Conservation (phyloP, 2,888 invertebrate species). For the Sesia apiformis region DNA sequence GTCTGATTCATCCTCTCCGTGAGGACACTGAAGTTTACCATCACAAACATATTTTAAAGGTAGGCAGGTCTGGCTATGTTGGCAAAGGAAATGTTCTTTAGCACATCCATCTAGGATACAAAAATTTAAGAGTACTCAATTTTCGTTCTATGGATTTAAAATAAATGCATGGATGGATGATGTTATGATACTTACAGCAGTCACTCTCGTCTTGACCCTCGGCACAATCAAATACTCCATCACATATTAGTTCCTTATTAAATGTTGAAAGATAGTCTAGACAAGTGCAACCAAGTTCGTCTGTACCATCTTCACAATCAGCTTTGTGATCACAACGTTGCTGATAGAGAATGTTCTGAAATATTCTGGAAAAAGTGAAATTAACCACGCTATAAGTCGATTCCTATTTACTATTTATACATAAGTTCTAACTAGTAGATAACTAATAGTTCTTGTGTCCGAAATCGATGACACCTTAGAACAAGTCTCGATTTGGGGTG, state of each 20-base stretch:
- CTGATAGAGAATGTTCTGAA: conserved; percentile 75
- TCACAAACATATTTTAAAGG: conserved; percentile 77
- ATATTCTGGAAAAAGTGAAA: conserved; percentile 64
- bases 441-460: not conserved
- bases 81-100: conserved; percentile 76
- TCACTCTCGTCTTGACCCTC: conserved; percentile 84
- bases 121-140: not conserved
- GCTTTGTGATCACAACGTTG: conserved; percentile 79
- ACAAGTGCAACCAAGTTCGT: conserved; percentile 83
- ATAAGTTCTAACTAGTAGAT: too few relatives aligned
- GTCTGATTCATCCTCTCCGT: conserved; percentile 84
- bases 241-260: conserved; percentile 78
- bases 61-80: conserved; percentile 78
- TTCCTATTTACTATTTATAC: too few relatives aligned
- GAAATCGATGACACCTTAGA: too few relatives aligned
- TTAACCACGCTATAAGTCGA: too few relatives aligned
- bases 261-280: conserved; percentile 76
- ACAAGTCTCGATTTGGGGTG: too few relatives aligned
- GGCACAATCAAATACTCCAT: conserved; percentile 82
- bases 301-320: conserved; percentile 89
- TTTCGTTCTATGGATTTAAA: too few relatives aligned
- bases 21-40: conserved; percentile 76
- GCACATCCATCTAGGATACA: conserved; percentile 70
- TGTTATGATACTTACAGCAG: conserved; percentile 74
- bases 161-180: too few relatives aligned